Conservation (phyloP, 2,113 vertebrate genomes). For the Paralichthys olivaceus region DNA sequence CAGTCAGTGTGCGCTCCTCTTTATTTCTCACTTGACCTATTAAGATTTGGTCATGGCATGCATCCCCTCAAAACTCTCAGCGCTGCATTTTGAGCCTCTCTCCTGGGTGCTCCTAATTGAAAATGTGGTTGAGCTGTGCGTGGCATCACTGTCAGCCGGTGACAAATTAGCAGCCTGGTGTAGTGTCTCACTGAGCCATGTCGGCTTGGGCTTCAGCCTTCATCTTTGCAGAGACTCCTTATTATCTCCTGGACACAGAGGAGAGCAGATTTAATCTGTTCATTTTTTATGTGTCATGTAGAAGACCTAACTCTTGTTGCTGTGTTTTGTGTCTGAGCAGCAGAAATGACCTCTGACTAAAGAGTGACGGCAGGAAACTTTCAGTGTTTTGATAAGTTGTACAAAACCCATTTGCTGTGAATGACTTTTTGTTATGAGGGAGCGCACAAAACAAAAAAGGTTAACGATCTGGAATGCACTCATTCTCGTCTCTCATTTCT, state of each 20-base stretch:
- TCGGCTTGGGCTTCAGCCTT: neutral
- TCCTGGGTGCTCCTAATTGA: constrained; percentile 8
- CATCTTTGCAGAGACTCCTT: neutral
- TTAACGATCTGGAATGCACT: neutral
- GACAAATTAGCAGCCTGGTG: neutral
- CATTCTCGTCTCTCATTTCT: neutral
- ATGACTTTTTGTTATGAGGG: too few species aligned
- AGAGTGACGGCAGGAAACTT: neutral
- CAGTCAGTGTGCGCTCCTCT: too few species aligned
- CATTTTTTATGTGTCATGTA: neutral
- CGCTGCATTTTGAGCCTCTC: neutral
- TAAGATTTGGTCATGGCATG: too few species aligned
- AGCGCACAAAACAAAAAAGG: too few species aligned
- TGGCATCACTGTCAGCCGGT: constrained; percentile 35
- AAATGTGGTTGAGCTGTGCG: constrained; percentile 21
- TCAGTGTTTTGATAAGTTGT: neutral
- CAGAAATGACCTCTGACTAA: constrained; percentile 10
- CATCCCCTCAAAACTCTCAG: too few species aligned
- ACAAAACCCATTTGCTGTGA: neutral
- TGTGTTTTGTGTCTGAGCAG: constrained; percentile 1
- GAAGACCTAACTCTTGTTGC: neutral
- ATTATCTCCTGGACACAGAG: constrained; percentile 1
- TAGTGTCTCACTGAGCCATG: neutral
- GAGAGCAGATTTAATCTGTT: neutral
- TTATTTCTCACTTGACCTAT: too few species aligned